Percentiles rank a stretch among this genome's conserved stretches.
phyloP scores from a whole-genome alignment of 2,888 invertebrate species.

The Melinaea menophilus region DNA sequence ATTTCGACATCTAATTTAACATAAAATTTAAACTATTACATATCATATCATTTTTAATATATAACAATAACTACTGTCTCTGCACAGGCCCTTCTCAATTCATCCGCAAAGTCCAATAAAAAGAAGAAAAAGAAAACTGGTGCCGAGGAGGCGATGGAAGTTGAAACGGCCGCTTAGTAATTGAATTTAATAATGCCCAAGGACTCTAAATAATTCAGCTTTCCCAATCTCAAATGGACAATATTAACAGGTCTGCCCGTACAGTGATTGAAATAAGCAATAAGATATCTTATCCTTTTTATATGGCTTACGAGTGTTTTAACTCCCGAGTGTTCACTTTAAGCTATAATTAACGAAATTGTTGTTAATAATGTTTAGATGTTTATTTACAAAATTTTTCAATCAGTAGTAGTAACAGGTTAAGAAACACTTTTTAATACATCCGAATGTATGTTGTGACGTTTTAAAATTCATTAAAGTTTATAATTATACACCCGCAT shows the following conservation, averaged over 20 bases:
- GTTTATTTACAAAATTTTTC: constrained; percentile 31
- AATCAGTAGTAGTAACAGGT: constrained; percentile 6
- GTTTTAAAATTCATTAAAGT: constrained; percentile 1
- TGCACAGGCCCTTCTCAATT: constrained; percentile 82
- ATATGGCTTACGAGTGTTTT: constrained; percentile 22
- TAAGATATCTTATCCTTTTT: constrained; percentile 21
- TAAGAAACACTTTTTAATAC: background rate
- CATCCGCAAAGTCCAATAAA: constrained; percentile 90
- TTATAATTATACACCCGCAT: constrained; percentile 3
- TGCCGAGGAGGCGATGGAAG: constrained; percentile 78
- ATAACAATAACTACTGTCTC: constrained; percentile 30
- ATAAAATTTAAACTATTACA: constrained; percentile 10
- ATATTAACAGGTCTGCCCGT: constrained; percentile 19
- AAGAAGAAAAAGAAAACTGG: constrained; percentile 93
- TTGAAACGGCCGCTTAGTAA: constrained; percentile 75
- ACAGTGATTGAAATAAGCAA: constrained; percentile 27
- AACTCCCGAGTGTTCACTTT: constrained; percentile 22
- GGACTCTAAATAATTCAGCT: constrained; percentile 31
- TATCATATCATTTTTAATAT: background rate
- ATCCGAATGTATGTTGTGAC: constrained; percentile 1
- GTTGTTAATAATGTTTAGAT: constrained; percentile 32
- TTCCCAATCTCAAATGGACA: constrained; percentile 23
- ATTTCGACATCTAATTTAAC: constrained; percentile 51
- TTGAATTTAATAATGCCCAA: constrained; percentile 17
- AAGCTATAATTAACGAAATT: constrained; percentile 26